Evolutionary conservation across 2,797 vertebrate species (phyloP), one percentile per base, ranked within the genome.

Genomic region (Aythya fuligula): DNA sequence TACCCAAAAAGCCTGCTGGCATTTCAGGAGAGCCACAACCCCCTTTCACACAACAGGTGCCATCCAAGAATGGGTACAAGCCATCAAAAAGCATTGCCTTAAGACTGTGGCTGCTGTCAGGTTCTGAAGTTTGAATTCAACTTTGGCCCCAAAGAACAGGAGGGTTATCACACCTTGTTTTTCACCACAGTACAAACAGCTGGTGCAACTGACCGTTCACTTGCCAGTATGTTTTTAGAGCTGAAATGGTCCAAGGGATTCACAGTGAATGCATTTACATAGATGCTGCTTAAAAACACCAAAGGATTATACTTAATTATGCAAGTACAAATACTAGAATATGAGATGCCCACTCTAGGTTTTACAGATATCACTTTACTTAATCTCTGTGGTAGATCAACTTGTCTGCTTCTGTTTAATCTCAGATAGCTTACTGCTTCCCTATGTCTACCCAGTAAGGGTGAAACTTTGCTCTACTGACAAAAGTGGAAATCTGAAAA

Each of bases 331-430:
- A 6, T 78, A 74, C 47, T 92, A 54, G 65, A 90, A 82, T 54
- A 80, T 6, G 10, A 91, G 39, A 61, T 39, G 8, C 3, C 54
- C 17, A 54, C 74, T 65, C 25, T 49, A 82, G 43, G 57, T 79
- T 85, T 85, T 85, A 61, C 4, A 24, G 43, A 3, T 21, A 77
- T 85, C 65, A 47, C 15, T 82, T 28, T 85, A 8, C 74, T 85
- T 90, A 77, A 89, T 34, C 11, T 92, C 67, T 65, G 11, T 57
- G 27, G 11, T 49, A 87, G 71, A 84, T 82, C 39, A 76, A 71
- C 60, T 77, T 70, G 45, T 10, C 28, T 90, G 56, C 32, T 90
- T 86, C 80, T 73, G 36, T 81, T 88, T 94, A 93, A 91, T 82
- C 72, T 85, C 56, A 66, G 66, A 80, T 87, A n/a, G 21, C 91